Conservation (phyloP, 2,113 vertebrate genomes). For the Myotis yumanensis region DNA sequence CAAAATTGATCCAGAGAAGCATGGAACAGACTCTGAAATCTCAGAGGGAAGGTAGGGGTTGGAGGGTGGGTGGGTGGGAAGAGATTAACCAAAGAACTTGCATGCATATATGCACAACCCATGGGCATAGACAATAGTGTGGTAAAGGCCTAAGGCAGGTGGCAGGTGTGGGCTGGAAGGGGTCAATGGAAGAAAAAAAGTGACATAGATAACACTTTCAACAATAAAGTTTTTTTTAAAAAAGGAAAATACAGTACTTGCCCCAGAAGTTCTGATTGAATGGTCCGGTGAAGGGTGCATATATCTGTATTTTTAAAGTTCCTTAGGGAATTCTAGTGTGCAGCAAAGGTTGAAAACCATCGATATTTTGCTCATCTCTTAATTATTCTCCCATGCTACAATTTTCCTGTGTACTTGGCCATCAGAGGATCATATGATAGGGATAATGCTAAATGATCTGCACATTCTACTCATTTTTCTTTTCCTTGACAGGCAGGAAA, state of each 20-base stretch:
- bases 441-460: neutral
- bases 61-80: no score
- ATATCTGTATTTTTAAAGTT: neutral
- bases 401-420: neutral
- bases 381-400: neutral
- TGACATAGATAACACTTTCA: no score
- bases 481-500: neutral
- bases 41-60: no score
- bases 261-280: neutral
- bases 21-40: no score
- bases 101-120: no score
- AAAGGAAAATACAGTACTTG: neutral
- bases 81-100: no score
- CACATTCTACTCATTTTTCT: neutral
- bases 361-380: neutral
- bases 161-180: no score
- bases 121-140: no score
- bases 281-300: neutral
- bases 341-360: neutral
- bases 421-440: neutral
- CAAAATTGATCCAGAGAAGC: no score
- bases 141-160: no score
- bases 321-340: neutral
- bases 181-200: no score
- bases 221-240: no score